Percentiles rank a stretch among this genome's conserved stretches.
Evolutionary conservation across 2,888 invertebrate genomes (phyloP).

Genomic region (Physocephala rufipes): DNA sequence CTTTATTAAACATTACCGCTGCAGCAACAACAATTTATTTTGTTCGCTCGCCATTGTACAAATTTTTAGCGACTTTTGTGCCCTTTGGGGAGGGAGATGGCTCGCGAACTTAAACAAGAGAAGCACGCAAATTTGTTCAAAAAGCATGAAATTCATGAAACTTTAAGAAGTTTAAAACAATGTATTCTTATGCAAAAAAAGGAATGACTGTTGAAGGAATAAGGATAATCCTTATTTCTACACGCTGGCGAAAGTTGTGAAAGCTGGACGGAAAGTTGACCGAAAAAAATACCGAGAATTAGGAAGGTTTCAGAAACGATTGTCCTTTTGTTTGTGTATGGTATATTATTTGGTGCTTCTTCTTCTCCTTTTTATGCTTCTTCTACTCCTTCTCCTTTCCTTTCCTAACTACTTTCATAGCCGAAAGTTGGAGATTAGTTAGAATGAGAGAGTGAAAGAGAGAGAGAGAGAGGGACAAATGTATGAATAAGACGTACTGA

Average conservation of each 20-base stretch:
- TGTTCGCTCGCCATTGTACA: neutral
- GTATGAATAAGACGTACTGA: no score
- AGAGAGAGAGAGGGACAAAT: neutral
- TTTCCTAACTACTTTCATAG: no score
- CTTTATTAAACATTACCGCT: neutral
- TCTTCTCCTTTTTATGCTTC: no score
- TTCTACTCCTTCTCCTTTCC: no score
- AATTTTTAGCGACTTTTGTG: neutral
- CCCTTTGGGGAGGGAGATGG: no score
- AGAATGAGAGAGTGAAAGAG: neutral
- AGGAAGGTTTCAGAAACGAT: neutral
- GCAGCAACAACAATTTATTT: neutral
- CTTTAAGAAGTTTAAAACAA: neutral
- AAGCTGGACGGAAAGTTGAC: constrained; percentile 3
- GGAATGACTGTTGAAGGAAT: no score
- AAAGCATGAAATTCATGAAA: neutral
- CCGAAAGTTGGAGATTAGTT: no score
- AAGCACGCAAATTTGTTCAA: neutral
- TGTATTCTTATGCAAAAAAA: neutral
- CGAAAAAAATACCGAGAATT: neutral
- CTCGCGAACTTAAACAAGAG: neutral
- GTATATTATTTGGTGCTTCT: no score
- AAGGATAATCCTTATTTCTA: neutral
- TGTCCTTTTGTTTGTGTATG: neutral
- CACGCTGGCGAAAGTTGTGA: neutral